Conservation (phyloP, 1,140 invertebrate species). For the Conus ventricosus region DNA sequence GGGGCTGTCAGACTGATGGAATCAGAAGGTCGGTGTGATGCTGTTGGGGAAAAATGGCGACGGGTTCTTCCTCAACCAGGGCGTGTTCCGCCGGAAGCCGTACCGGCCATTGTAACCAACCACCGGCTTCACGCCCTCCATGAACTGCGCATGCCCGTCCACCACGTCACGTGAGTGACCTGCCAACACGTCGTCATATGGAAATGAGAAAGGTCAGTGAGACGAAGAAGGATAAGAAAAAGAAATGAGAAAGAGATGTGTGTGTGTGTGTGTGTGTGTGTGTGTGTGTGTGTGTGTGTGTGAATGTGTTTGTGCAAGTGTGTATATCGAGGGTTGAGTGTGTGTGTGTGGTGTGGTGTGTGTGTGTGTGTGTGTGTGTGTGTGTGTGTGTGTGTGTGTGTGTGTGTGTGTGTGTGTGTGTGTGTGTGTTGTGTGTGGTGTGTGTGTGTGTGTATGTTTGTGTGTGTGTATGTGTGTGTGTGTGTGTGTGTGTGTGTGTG, state of each 20-base stretch:
- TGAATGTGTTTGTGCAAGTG: too few species aligned
- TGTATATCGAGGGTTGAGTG: too few species aligned
- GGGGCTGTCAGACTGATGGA: neutral
- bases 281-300: too few species aligned
- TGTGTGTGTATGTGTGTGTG: too few species aligned
- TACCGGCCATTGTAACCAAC: constrained; percentile 72
- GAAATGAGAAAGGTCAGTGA: neutral
- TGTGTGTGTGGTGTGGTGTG: too few species aligned
- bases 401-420: constrained; percentile 10
- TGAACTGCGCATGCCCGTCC: constrained; percentile 73
- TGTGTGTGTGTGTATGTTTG: too few species aligned
- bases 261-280: neutral
- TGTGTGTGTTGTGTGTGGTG: too few species aligned
- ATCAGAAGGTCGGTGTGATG: constrained; percentile 59
- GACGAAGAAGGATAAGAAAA: neutral
- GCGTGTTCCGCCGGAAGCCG: constrained; percentile 74
- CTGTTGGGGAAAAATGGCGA: constrained; percentile 70
- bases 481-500: too few species aligned
- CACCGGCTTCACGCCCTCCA: constrained; percentile 69
- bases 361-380: too few species aligned
- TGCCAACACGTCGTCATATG: constrained; percentile 29
- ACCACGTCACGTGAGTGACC: constrained; percentile 70
- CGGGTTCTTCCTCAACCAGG: constrained; percentile 69
- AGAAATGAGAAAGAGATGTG: neutral
- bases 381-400: neutral